Evolutionary conservation across 64 coral and sea anemone genomes (phyloP).

Genomic region (Stylophora pistillata): DNA sequence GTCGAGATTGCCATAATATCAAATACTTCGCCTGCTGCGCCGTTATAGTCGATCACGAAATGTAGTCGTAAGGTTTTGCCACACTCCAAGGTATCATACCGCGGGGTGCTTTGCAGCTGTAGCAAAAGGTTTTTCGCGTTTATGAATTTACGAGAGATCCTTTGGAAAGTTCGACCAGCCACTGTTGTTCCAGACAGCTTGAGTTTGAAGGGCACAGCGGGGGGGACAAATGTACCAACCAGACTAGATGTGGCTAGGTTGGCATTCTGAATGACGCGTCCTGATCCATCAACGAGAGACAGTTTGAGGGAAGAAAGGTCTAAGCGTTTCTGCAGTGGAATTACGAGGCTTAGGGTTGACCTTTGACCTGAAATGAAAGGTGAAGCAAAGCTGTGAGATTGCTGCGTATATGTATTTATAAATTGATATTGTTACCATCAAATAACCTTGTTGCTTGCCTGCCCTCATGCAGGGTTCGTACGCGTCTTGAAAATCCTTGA

Average conservation of each 20-base stretch:
- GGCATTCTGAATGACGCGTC: neutral
- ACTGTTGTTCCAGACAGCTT: constrained; percentile 37
- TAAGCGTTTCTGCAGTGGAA: constrained; percentile 51
- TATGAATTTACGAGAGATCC: constrained; percentile 56
- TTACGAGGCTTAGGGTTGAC: constrained; percentile 65
- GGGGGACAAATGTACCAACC: constrained; percentile 47
- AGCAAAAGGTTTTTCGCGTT: constrained; percentile 50
- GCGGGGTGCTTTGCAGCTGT: constrained; percentile 7
- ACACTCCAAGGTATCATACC: constrained; percentile 34
- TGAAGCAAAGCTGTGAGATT: neutral
- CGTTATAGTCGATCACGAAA: constrained; percentile 63
- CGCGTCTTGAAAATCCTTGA: too few species aligned
- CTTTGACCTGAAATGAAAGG: constrained; percentile 29
- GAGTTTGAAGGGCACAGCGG: constrained; percentile 51
- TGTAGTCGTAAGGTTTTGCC: neutral
- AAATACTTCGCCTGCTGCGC: neutral
- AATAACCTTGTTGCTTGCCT: too few species aligned
- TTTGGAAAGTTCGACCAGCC: constrained; percentile 8
- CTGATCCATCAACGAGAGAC: constrained; percentile 23
- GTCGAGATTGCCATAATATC: neutral
- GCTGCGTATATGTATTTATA: neutral
- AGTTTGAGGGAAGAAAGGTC: constrained; percentile 19
- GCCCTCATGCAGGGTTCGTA: too few species aligned
- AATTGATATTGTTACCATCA: too few species aligned
- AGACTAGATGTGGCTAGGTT: constrained; percentile 26